Base-by-base conservation (phyloP, 1,140 invertebrate genomes). In the Formica exsecta region DNA sequence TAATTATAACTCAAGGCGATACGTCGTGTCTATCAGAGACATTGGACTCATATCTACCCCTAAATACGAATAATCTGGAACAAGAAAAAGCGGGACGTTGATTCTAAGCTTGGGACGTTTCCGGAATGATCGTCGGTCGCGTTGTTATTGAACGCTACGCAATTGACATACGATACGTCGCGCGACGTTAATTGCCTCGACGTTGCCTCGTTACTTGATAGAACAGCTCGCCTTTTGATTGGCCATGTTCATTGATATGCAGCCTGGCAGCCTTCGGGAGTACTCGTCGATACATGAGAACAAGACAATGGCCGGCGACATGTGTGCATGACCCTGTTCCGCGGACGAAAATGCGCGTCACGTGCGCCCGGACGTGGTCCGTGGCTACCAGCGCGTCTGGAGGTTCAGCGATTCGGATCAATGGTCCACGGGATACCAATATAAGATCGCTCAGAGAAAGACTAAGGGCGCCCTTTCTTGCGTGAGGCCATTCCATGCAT, bases 161-260 rank as follows among this genome's bases (percentile, higher is more conserved):
- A 73, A 61, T 80, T 80, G 68, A 70, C 9, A 54, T 68, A 70
- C 62, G 36, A 4, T 16, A 68, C 61, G 9, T 48, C 13, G 62
- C 76, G n/a, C 44, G 36, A 13, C 51, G 61, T 81, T 81, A 92
- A 92, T 92, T 87, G 89, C 41, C 48, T 87, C 16, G 48, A 25
- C 13, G 25, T 81, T 19, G 19, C 38, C 75, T 86, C 76, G 86
- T 66, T 92, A 89, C 90, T 86, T 79, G 86, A 92, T 57, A 71
- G 86, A 85, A 88, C 51, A 81, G 41, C 9, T 25, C 51, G 64
- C 73, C 80, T 71, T 79, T 89, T 87, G 87, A 85, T 73, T 48
- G 64, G 76, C 32, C 41, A 9, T 22, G 25, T 16, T 79, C 87
- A 85, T 90, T 85, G 74, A 80, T 79, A 90, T 90, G 85, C 88